Evolutionary conservation across 2,888 invertebrate species (phyloP).

Genomic region (Drosophila meridiana): DNA sequence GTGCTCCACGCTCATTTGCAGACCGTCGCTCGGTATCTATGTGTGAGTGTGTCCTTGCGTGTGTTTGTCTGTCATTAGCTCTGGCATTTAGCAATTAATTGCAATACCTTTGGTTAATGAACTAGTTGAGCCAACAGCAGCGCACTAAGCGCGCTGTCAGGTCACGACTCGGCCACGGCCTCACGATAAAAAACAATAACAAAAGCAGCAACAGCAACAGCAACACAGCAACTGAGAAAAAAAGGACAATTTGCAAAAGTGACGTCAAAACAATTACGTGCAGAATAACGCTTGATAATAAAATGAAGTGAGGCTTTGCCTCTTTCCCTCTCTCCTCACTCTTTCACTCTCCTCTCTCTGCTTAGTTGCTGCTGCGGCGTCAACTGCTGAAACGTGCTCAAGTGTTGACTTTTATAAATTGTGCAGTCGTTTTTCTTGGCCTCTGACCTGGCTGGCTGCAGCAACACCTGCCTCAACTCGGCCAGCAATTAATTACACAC

Average conservation of each 20-base stretch:
- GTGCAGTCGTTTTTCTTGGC: slow-evolving; percentile 69
- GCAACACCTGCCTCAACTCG: slow-evolving; percentile 49
- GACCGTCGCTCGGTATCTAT: not conserved
- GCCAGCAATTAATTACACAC: slow-evolving; percentile 76
- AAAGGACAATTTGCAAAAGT: slow-evolving; percentile 74
- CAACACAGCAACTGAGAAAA: slow-evolving; percentile 6
- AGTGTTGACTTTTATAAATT: slow-evolving; percentile 81
- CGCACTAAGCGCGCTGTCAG: slow-evolving; percentile 15
- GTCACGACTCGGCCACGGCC: slow-evolving; percentile 49
- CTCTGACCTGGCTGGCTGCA: slow-evolving; percentile 25
- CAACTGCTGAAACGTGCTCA: slow-evolving; percentile 74
- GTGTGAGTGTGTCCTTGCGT: slow-evolving; percentile 1
- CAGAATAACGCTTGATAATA: slow-evolving; percentile 78
- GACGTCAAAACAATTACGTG: slow-evolving; percentile 81
- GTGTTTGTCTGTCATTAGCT: slow-evolving; percentile 27
- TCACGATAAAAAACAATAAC: slow-evolving; percentile 27
- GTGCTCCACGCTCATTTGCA: slow-evolving; percentile 45
- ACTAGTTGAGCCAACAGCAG: slow-evolving; percentile 47
- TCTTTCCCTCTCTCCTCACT: not conserved
- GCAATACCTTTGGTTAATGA: slow-evolving; percentile 64
- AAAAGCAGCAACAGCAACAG: slow-evolving; percentile 12
- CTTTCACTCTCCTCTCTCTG: not conserved
- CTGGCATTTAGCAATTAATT: slow-evolving; percentile 64
- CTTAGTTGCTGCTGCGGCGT: slow-evolving; percentile 3
- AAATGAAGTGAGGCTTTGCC: slow-evolving; percentile 69